Evolutionary conservation across 2,888 invertebrate genomes (phyloP).

Genomic region (Lycaena phlaeas): DNA sequence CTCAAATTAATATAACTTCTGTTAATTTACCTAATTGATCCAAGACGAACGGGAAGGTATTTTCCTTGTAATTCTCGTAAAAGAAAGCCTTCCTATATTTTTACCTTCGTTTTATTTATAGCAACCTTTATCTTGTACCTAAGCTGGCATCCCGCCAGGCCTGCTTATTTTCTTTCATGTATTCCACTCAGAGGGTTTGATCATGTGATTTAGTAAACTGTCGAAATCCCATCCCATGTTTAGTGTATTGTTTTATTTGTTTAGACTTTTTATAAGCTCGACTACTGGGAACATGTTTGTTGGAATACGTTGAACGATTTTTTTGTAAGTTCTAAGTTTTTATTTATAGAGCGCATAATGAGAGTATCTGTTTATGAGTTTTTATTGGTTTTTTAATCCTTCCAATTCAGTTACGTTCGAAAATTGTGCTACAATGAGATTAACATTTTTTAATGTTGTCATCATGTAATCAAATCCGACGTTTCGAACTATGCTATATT

Average conservation of each 20-base stretch:
- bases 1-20: not conserved
- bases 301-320: no score
- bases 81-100: conserved; percentile 15
- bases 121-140: conserved; percentile 16
- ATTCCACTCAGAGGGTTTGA: conserved; percentile 19
- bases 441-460: no score
- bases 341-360: no score
- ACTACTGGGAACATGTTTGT: no score
- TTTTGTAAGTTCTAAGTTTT: no score
- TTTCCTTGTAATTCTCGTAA: conserved; percentile 9
- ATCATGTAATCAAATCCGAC: no score
- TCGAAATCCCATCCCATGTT: conserved; percentile 10
- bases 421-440: no score
- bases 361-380: no score
- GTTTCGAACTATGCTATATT: no score
- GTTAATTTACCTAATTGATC: conserved; percentile 1
- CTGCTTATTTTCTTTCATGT: conserved; percentile 18
- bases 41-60: conserved; percentile 2
- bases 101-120: conserved; percentile 17
- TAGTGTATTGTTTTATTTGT: conserved; percentile 10
- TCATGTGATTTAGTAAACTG: conserved; percentile 20
- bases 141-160: conserved; percentile 19
- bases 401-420: no score
- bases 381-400: no score
- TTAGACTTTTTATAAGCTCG: not conserved